These are phyloP conservation scores for Poecilia picta DNA, from an alignment of 2,797 vertebrate species.

Conservation along the genomic window DNA sequence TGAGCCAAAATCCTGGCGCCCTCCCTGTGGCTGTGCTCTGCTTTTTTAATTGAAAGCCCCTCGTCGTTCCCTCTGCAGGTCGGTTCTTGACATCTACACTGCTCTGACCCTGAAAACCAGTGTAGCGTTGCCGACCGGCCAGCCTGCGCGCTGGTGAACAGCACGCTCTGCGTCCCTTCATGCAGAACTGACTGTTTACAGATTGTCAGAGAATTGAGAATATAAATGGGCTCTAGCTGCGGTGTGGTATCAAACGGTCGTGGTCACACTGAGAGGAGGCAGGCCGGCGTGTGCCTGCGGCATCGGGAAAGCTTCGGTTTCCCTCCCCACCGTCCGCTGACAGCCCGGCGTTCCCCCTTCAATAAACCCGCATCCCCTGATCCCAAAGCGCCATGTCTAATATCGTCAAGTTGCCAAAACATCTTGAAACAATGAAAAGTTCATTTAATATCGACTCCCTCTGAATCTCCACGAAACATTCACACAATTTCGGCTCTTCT, in stretches of 20 bases:
- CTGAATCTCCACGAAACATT: slow-evolving; percentile 30
- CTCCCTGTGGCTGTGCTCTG: slow-evolving; percentile 24
- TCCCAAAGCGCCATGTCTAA: slow-evolving; percentile 42
- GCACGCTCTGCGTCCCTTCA: slow-evolving; percentile 41
- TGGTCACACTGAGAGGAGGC: slow-evolving; percentile 48
- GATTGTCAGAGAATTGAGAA: slow-evolving; percentile 52
- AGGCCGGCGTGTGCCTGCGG: slow-evolving; percentile 41
- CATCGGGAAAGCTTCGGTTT: slow-evolving; percentile 33
- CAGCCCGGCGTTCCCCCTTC: slow-evolving; percentile 56
- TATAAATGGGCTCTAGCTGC: slow-evolving; percentile 52
- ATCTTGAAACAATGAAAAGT: slow-evolving; percentile 42
- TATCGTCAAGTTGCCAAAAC: slow-evolving; percentile 33
- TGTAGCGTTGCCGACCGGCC: slow-evolving; percentile 56
- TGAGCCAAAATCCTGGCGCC: slow-evolving; percentile 23
- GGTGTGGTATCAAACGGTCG: slow-evolving; percentile 22
- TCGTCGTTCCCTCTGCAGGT: slow-evolving; percentile 51
- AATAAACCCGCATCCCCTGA: slow-evolving; percentile 54
- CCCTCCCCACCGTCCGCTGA: slow-evolving; percentile 31
- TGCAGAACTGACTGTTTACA: slow-evolving; percentile 68
- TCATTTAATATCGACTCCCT: slow-evolving; percentile 40
- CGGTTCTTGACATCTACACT: slow-evolving; percentile 49
- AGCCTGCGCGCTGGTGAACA: slow-evolving; percentile 45
- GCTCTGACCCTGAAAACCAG: slow-evolving; percentile 67
- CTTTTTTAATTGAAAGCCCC: slow-evolving; percentile 63
- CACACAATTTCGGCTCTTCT: slow-evolving; percentile 34